Evolutionary conservation across 2,113 vertebrate species (phyloP).

Genomic region (Macaca nemestrina): DNA sequence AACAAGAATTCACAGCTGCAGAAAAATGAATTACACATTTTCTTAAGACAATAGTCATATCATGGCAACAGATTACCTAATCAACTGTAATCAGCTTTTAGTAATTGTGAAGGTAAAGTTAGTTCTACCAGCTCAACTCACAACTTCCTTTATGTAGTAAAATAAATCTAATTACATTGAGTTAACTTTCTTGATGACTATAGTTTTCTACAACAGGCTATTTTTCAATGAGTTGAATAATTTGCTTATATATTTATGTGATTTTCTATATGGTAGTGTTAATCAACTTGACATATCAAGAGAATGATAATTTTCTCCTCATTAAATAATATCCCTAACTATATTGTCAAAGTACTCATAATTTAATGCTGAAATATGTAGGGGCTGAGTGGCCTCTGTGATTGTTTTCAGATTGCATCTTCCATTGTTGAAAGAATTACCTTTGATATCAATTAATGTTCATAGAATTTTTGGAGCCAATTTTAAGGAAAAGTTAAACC

Average conservation of each 20-base stretch:
- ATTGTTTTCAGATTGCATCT: slow-evolving; percentile 8
- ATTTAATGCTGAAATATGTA: not conserved
- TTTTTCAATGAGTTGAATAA: slow-evolving; percentile 66
- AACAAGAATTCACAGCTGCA: slow-evolving; percentile 60
- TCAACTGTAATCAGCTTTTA: slow-evolving; percentile 83
- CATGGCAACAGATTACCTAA: slow-evolving; percentile 76
- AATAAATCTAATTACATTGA: slow-evolving; percentile 79
- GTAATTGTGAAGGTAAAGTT: slow-evolving; percentile 83
- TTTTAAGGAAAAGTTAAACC: slow-evolving; percentile 6
- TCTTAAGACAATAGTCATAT: slow-evolving; percentile 75
- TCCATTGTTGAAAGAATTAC: not conserved
- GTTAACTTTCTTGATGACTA: slow-evolving; percentile 72
- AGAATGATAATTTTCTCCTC: slow-evolving; percentile 19
- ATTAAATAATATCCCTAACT: slow-evolving; percentile 16
- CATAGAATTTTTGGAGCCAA: not conserved
- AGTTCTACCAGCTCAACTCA: slow-evolving; percentile 80
- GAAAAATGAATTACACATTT: slow-evolving; percentile 74
- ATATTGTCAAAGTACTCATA: not conserved
- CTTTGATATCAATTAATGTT: not conserved
- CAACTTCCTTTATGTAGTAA: slow-evolving; percentile 82
- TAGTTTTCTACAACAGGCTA: slow-evolving; percentile 75
- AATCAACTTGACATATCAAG: slow-evolving; percentile 45
- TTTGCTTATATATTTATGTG: slow-evolving; percentile 66
- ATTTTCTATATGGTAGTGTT: not conserved
- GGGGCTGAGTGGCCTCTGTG: not conserved